A percentile compares a stretch with the other conserved stretches of the same genome.
These are phyloP conservation scores for Regulus satrapa DNA, from an alignment of 2,113 vertebrate genomes.

Conservation along the genomic window DNA sequence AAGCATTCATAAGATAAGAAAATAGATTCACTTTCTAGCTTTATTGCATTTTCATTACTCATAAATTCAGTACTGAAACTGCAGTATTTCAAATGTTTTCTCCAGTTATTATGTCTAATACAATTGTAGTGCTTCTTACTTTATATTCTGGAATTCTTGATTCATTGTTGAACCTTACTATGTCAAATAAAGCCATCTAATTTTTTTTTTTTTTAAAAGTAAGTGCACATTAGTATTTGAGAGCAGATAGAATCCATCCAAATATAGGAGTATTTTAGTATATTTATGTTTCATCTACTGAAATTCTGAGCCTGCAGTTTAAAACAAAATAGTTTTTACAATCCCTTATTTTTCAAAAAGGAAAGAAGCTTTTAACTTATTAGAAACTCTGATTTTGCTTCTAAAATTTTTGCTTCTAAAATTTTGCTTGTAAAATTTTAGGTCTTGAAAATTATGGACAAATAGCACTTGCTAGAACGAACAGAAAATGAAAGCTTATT, in stretches of 20 bases:
- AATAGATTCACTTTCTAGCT: background rate
- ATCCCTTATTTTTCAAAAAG: background rate
- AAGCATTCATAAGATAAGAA: background rate
- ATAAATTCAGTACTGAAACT: background rate
- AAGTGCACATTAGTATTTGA: background rate
- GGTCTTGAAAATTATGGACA: background rate
- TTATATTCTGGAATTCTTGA: background rate
- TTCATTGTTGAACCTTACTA: background rate
- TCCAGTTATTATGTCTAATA: background rate
- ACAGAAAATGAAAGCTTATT: background rate
- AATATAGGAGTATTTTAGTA: background rate
- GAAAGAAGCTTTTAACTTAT: background rate
- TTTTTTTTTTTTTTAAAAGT: too few species aligned
- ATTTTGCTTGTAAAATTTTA: background rate
- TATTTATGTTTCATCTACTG: background rate
- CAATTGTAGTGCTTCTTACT: background rate
- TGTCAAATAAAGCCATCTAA: background rate
- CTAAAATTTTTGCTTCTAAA: too few species aligned
- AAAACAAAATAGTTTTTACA: background rate
- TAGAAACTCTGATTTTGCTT: background rate
- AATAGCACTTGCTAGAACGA: background rate
- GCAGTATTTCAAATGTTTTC: background rate
- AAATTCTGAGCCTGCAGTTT: background rate
- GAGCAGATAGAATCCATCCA: background rate
- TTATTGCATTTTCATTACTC: background rate